Evolutionary conservation across 2,888 invertebrate genomes (phyloP).

Genomic region (Cantharis lateralis): DNA sequence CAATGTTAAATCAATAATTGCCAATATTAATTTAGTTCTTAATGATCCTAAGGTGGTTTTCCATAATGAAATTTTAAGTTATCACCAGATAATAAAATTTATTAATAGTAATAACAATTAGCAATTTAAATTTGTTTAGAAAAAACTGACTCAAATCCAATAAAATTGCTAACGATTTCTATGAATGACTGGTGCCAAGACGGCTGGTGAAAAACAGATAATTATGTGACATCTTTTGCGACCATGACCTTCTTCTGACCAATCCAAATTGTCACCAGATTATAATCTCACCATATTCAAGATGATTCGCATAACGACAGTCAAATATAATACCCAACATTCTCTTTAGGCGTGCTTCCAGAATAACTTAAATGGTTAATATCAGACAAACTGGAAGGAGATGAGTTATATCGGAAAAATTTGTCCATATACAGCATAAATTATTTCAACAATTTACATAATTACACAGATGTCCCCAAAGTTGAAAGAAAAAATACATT

Average conservation of each 20-base stretch:
- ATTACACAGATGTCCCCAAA: conserved; percentile 2
- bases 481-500: neutral
- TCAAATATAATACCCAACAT: conserved; percentile 1
- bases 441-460: conserved; percentile 12
- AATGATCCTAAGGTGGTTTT: neutral
- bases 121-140: neutral
- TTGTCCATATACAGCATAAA: conserved; percentile 2
- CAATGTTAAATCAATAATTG: neutral
- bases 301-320: conserved; percentile 6
- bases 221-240: conserved; percentile 9
- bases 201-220: conserved; percentile 15
- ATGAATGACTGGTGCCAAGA: conserved; percentile 22
- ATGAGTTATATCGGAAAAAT: conserved; percentile 25
- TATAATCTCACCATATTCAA: neutral
- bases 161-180: neutral
- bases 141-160: neutral
- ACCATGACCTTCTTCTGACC: conserved; percentile 20
- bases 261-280: conserved; percentile 23
- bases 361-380: conserved; percentile 3
- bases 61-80: neutral
- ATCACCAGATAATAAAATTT: neutral
- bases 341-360: neutral
- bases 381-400: conserved; percentile 9
- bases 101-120: neutral
- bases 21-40: neutral